Base-by-base conservation (phyloP, 2,113 vertebrate genomes). In the Bettongia penicillata region DNA sequence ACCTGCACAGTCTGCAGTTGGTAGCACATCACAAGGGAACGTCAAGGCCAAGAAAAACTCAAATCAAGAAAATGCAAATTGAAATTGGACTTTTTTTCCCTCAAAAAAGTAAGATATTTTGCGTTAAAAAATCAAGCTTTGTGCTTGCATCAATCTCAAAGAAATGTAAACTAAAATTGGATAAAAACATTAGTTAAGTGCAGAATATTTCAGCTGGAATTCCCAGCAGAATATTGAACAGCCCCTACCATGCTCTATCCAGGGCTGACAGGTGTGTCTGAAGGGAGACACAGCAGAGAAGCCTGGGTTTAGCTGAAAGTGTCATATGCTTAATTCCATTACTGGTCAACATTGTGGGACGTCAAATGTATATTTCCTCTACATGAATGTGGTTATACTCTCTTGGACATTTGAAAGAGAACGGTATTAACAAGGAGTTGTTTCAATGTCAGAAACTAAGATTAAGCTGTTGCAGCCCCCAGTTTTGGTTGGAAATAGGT, bases 41-140 rank as follows among this genome's bases (percentile, higher is more conserved):
- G 97, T 98, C 98, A 98, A 99, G 98, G 99, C 98, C 98, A 98
- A 99, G 98, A 98, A 97, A 94, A 98, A 98, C 98, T 98, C 96
- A 98, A 98, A 98, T 95, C 97, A 98, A 98, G 97, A 97, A 98
- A 99, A 99, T 98, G 98, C 98, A 99, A 98, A 98, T 98, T 98
- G 96, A 98, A 98, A 98, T 98, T 97, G 98, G 97, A 98, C 91
- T 12, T 98, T 97, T 96, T 95, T 98, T 98, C 98, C 98, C 98
- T 96, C 97, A 95, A 95, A 98, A 99, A 99, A 98, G 99, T 99
- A 99, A 98, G 98, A 98, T 98, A 99, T 98, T 99, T 99, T 98
- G 98, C 98, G 92, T 99, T 98, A 99, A 99, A 98, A 99, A 99
- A 99, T 98, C 99, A 99, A 99, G 99, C 99, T 97, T 99, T 99